Evolutionary conservation across 1,140 invertebrate species (phyloP).

Genomic region (Drosophila athabasca): DNA sequence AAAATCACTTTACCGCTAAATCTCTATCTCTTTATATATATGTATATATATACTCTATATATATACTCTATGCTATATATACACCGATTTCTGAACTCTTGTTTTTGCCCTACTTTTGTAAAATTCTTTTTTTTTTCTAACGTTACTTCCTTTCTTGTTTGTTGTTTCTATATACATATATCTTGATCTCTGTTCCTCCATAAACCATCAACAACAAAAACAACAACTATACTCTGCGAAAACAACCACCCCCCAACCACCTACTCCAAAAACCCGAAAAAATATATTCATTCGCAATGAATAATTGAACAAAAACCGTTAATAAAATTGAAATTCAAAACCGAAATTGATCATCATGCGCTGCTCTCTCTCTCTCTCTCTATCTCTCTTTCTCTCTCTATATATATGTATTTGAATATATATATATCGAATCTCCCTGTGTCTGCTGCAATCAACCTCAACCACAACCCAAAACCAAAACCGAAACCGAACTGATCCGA

Average conservation of each 20-base stretch:
- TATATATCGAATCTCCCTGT: slow-evolving; percentile 36
- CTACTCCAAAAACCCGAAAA: slow-evolving; percentile 24
- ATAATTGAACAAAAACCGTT: slow-evolving; percentile 14
- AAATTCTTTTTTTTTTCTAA: slow-evolving; percentile 8
- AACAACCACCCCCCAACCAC: slow-evolving; percentile 10
- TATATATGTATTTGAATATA: slow-evolving; percentile 30
- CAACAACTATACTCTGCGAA: slow-evolving; percentile 32
- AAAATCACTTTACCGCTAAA: slow-evolving; percentile 36
- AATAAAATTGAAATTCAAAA: slow-evolving; percentile 38
- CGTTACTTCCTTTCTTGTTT: slow-evolving; percentile 45
- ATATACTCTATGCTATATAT: slow-evolving; percentile 12
- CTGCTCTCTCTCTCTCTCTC: slow-evolving; percentile 27
- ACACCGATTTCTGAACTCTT: slow-evolving; percentile 26
- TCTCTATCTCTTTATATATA: slow-evolving; percentile 10
- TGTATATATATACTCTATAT: slow-evolving; percentile 23
- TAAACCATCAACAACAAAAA: slow-evolving; percentile 34
- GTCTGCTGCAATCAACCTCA: slow-evolving; percentile 50
- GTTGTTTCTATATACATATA: slow-evolving; percentile 45
- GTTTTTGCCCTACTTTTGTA: slow-evolving; percentile 21
- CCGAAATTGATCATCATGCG: slow-evolving; percentile 48
- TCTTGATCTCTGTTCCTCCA: slow-evolving; percentile 60
- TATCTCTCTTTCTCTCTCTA: not conserved
- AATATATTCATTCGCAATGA: slow-evolving; percentile 19
- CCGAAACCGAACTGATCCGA: slow-evolving; percentile 36
- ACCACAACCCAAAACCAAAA: slow-evolving; percentile 36